phyloP scores from a whole-genome alignment of 2,797 vertebrate genomes.

The Simalia tracyae region DNA sequence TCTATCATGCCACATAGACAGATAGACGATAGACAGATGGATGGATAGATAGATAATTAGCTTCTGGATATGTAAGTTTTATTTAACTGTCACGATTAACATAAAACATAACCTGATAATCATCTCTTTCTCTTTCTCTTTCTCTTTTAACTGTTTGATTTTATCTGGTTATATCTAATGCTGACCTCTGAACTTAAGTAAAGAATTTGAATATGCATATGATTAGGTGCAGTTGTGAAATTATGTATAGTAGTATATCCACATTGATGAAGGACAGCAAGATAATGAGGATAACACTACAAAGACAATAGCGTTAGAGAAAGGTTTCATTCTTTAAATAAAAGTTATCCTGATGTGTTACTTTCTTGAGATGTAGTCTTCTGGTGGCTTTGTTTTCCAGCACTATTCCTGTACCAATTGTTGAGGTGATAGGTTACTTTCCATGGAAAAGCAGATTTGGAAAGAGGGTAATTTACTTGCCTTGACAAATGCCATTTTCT shows the following conservation, averaged over 20 bases:
- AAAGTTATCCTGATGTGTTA: neutral
- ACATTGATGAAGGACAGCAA: neutral
- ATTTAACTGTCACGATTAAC: neutral
- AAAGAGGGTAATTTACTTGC: neutral
- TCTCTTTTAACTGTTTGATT: neutral
- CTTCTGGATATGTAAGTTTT: neutral
- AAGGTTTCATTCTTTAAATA: neutral
- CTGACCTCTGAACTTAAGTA: neutral
- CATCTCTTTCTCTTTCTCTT: neutral
- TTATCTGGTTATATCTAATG: neutral
- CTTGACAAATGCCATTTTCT: neutral
- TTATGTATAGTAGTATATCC: neutral
- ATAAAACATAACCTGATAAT: neutral
- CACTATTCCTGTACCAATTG: neutral
- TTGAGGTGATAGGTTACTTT: neutral
- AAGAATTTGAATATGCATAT: neutral
- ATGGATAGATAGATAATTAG: neutral
- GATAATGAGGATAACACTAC: neutral
- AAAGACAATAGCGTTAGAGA: neutral
- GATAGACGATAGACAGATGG: neutral
- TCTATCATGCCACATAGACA: neutral
- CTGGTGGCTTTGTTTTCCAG: neutral
- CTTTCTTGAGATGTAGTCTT: neutral
- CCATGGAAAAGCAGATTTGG: neutral
- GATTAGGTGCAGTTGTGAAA: neutral